Evolutionary conservation across 1,140 invertebrate genomes (phyloP).

Genomic region (Sycobia sp.): DNA sequence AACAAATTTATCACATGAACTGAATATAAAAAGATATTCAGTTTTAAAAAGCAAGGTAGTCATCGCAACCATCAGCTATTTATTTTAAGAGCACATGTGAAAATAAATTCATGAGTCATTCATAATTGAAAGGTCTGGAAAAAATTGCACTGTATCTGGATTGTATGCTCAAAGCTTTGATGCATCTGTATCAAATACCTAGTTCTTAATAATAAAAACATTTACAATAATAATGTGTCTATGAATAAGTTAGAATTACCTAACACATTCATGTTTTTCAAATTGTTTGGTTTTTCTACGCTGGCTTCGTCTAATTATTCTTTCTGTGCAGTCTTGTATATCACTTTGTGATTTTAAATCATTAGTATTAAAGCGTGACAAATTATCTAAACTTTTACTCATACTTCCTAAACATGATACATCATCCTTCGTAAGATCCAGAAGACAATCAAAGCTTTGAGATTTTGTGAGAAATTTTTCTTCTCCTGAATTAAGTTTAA

Average conservation of each 20-base stretch:
- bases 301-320: slow-evolving; percentile 24
- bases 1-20: slow-evolving; percentile 32
- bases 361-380: slow-evolving; percentile 15
- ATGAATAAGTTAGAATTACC: slow-evolving; percentile 28
- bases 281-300: slow-evolving; percentile 32
- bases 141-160: slow-evolving; percentile 30
- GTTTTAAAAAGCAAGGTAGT: slow-evolving; percentile 19
- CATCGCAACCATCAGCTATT: background rate
- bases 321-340: slow-evolving; percentile 26
- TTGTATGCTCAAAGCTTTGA: slow-evolving; percentile 21
- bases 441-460: slow-evolving; percentile 30
- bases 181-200: slow-evolving; percentile 3
- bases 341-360: slow-evolving; percentile 16
- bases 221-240: slow-evolving; percentile 6
- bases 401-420: background rate
- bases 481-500: slow-evolving; percentile 14
- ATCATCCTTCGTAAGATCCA: slow-evolving; percentile 1
- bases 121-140: background rate
- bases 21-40: slow-evolving; percentile 21
- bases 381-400: slow-evolving; percentile 35
- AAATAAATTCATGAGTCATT: slow-evolving; percentile 32
- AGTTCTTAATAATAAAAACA: slow-evolving; percentile 14
- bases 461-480: slow-evolving; percentile 28
- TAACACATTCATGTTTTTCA: slow-evolving; percentile 40
- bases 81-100: slow-evolving; percentile 12